phyloP scores from a whole-genome alignment of 1,140 invertebrate genomes.

The Fopius arisanus region DNA sequence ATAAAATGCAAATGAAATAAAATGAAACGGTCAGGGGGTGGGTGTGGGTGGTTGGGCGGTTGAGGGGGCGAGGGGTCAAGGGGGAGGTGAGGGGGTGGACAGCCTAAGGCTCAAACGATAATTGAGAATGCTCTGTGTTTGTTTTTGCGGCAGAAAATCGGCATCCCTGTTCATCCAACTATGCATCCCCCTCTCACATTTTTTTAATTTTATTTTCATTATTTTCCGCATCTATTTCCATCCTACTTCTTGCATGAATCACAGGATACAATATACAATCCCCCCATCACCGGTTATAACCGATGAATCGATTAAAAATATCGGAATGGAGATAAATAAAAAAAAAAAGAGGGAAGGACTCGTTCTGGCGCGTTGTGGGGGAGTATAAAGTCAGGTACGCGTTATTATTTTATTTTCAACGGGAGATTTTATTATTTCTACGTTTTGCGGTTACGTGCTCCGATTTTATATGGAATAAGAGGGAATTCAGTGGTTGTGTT shows the following conservation, averaged over 20 bases:
- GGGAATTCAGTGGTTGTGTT: background rate
- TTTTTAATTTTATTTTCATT: conserved; percentile 8
- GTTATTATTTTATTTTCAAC: conserved; percentile 28
- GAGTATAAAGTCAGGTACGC: background rate
- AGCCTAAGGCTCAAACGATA: conserved; percentile 29
- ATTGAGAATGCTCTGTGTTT: conserved; percentile 29
- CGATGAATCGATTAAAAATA: conserved; percentile 33
- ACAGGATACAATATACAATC: background rate
- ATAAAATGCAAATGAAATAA: conserved; percentile 22
- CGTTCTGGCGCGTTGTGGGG: background rate
- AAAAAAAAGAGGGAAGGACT: conserved; percentile 4
- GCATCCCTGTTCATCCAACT: conserved; percentile 11
- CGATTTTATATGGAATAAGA: conserved; percentile 2
- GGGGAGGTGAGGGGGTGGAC: background rate
- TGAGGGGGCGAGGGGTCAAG: too few species aligned
- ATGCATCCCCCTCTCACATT: background rate
- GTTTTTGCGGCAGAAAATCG: conserved; percentile 22
- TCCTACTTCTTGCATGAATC: conserved; percentile 1
- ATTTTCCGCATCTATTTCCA: background rate
- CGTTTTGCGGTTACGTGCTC: conserved; percentile 30
- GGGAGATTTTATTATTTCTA: conserved; percentile 32
- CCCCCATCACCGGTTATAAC: background rate
- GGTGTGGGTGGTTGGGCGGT: background rate
- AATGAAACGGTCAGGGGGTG: background rate
- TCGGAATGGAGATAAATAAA: background rate